Evolutionary conservation across 1,140 invertebrate genomes (phyloP), one percentile per base, ranked within the genome.

Genomic region (Pomacea maculata): DNA sequence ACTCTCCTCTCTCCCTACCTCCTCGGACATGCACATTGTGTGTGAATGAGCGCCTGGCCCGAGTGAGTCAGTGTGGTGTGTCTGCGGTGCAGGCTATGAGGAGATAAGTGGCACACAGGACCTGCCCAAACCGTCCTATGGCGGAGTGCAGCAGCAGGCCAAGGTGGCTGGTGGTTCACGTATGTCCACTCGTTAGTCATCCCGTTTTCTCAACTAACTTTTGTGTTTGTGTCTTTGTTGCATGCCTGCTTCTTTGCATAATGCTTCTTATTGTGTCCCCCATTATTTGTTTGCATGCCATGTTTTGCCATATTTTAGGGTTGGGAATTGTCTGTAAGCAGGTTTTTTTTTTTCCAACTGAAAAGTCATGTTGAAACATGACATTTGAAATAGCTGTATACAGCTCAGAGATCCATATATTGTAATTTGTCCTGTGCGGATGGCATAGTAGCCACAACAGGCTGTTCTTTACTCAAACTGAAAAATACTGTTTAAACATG

Each of bases 51-150:
- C 57, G 15, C 15, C 57, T 61, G 57, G 57, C 57, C 8, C 9
- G 57, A 61, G 57, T 61, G 57, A 61, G 57, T 61, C 57, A 61
- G 57, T 11, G 57, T 61, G 68, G 74, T 76, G 64, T 75, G 72
- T 34, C 25, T 82, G 76, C 77, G 74, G 73, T 63, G 92, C 93
- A 82, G 94, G 93, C 82, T 95, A 95, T 89, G 95, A 96, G 86
- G 91, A 92, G 75, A 85, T 94, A 75, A 92, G 92, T 52, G 93
- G 93, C 91, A 87, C 92, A 57, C 89, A 88, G 91, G 94, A 95
- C 83, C 95, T 94, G 85, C 89, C 89, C 82, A 94, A 94, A 87
- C 91, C 92, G 80, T 83, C 85, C 70, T 89, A 89, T 83, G 92
- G 92, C 79, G 92, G 91, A 75, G 89, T 86, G 84, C 94, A 93